Evolutionary conservation across 2,888 invertebrate species (phyloP), one percentile per base, ranked within the genome.

Genomic region (Dicycla oo): DNA sequence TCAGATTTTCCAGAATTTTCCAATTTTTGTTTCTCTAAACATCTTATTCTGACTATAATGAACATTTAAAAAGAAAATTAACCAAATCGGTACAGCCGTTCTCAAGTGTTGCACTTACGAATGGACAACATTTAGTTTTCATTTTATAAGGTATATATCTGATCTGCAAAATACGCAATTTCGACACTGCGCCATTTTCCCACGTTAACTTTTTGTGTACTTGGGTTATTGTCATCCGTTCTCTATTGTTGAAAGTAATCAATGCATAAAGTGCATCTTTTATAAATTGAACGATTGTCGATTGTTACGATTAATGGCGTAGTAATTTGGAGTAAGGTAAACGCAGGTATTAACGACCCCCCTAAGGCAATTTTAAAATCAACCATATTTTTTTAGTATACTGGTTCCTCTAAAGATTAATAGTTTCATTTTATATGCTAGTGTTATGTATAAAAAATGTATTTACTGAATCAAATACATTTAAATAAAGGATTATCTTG

Each of bases 221-320:
- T 61, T 51, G 1, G 18, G 23, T 26, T 5, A 51, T 23, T 47
- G 43, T 40, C 47, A 63, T 74, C 49, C 38, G 23, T 13, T 26
- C 15, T 15, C 30, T 45, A 73, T 80, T 80, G 69, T 80, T 57
- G n/a, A 57, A 61, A n/a, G 47, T 49, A 54, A 57, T 80, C 65
- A 69, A 75, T 75, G 65, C 49, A 62, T 26, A 62, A 43, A 26
- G 45, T 58, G 69, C 65, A 69, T 66, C 69, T 64, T 77, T 77
- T 73, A 11, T 65, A 10, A 43, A 69, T 23, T 40, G 43, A 57
- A 34, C 18, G 26, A 63, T 54, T 69, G 80, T 80, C 45, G 20
- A 69, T 58, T 56, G 26, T 53, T 34, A 13, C 34, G 7, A 49
- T 40, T n/a, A n/a, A 68, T 74, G 47, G 23, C 18, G 26, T 2